These are phyloP conservation scores for Thymallus thymallus DNA, from an alignment of 2,113 vertebrate genomes.

Conservation along the genomic window DNA sequence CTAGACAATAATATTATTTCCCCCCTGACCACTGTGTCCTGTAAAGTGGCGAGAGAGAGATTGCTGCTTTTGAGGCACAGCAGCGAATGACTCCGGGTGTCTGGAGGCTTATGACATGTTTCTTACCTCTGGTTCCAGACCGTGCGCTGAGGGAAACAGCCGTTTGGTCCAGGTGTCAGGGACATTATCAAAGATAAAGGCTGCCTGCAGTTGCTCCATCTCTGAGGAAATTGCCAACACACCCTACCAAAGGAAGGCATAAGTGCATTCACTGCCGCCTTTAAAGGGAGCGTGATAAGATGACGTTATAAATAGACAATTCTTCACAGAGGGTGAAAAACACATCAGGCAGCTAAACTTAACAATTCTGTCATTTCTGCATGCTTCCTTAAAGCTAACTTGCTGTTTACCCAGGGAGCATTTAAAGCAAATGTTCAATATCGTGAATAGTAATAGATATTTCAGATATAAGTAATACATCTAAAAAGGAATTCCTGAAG, in stretches of 20 bases:
- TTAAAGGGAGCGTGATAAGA: constrained; percentile 89
- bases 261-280: constrained; percentile 90
- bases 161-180: constrained; percentile 87
- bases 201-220: constrained; percentile 92
- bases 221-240: constrained; percentile 96
- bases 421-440: constrained; percentile 25
- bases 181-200: constrained; percentile 91
- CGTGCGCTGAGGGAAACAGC: constrained; percentile 85
- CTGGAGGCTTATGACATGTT: constrained; percentile 68
- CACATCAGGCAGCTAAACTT: constrained; percentile 69
- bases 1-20: constrained; percentile 34
- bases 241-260: constrained; percentile 98
- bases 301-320: constrained; percentile 90
- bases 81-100: constrained; percentile 57
- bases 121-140: constrained; percentile 75
- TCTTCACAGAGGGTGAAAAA: constrained; percentile 67
- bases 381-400: constrained; percentile 23
- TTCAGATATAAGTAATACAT: too few species aligned
- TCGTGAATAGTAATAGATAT: constrained; percentile 8
- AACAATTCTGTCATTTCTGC: constrained; percentile 57
- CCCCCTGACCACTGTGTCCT: constrained; percentile 74
- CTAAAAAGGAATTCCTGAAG: too few species aligned
- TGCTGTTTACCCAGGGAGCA: constrained; percentile 13
- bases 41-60: constrained; percentile 48
- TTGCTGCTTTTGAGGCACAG: constrained; percentile 46